These are phyloP conservation scores for Drosophila yooni DNA, from an alignment of 2,888 invertebrate genomes.

Conservation along the genomic window DNA sequence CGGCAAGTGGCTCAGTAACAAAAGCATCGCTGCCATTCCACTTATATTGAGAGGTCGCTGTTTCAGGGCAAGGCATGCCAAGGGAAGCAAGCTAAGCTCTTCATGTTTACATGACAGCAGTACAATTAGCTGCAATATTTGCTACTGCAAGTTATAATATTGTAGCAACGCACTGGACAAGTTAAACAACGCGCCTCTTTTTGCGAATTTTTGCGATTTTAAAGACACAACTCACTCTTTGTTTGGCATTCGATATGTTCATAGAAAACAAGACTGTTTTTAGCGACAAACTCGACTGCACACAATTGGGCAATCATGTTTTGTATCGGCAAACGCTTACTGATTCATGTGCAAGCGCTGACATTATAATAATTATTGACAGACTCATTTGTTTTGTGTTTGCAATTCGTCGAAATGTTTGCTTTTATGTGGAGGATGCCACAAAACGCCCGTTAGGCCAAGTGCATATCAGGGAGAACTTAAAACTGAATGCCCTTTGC, in stretches of 20 bases:
- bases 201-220: slow-evolving; percentile 38
- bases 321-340: background rate
- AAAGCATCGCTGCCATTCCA: slow-evolving; percentile 13
- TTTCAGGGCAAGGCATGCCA: background rate
- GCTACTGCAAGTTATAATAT: slow-evolving; percentile 13
- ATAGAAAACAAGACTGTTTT: slow-evolving; percentile 11
- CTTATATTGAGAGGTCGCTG: slow-evolving; percentile 2
- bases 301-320: slow-evolving; percentile 2
- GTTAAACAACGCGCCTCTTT: slow-evolving; percentile 41
- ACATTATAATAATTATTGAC: slow-evolving; percentile 25
- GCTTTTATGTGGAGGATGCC: slow-evolving; percentile 6
- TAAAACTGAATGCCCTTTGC: background rate
- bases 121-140: slow-evolving; percentile 33
- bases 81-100: background rate
- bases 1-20: slow-evolving; percentile 21
- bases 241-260: slow-evolving; percentile 6
- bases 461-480: background rate
- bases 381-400: slow-evolving; percentile 7
- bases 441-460: slow-evolving; percentile 16
- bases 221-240: slow-evolving; percentile 14
- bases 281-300: slow-evolving; percentile 1
- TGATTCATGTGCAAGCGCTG: slow-evolving; percentile 26
- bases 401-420: slow-evolving; percentile 31
- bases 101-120: slow-evolving; percentile 6
- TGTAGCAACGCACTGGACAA: slow-evolving; percentile 31